Evolutionary conservation across 2,797 vertebrate genomes (phyloP).

Genomic region (Liparis tanakae): DNA sequence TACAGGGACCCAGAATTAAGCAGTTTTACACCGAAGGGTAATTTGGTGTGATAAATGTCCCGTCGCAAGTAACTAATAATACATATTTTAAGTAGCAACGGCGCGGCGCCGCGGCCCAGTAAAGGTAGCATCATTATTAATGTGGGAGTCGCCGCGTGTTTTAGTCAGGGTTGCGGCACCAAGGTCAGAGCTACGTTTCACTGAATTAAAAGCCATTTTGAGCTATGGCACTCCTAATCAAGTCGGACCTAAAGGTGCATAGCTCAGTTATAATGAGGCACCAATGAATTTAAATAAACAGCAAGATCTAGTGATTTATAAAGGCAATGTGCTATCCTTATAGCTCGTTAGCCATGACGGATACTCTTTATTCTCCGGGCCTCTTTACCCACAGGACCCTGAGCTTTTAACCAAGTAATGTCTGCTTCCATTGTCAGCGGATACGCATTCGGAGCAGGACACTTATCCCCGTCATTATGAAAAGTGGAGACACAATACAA

Average conservation of each 20-base stretch:
- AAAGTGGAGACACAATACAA: constrained; percentile 87
- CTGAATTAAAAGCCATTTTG: constrained; percentile 99
- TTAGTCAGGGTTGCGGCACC: constrained; percentile 97
- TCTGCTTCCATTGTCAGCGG: constrained; percentile 86
- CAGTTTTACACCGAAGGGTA: constrained; percentile 99
- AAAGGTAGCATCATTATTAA: constrained; percentile 99
- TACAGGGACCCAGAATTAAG: constrained; percentile 97
- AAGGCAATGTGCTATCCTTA: constrained; percentile 94
- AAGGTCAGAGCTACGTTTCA: constrained; percentile 98
- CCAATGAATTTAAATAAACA: constrained; percentile 99
- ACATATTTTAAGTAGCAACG: constrained; percentile 95
- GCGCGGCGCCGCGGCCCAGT: constrained; percentile 83
- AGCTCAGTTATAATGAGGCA: constrained; percentile 99
- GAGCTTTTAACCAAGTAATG: constrained; percentile 91
- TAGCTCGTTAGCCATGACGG: constrained; percentile 99
- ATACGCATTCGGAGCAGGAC: constrained; percentile 83
- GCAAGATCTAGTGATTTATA: constrained; percentile 98
- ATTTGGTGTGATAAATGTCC: constrained; percentile 99
- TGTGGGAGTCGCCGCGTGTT: constrained; percentile 96
- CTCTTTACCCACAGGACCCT: constrained; percentile 90
- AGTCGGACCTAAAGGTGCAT: constrained; percentile 99
- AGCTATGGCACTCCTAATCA: constrained; percentile 99
- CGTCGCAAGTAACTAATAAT: constrained; percentile 97
- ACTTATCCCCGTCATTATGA: constrained; percentile 90
- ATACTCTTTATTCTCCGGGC: constrained; percentile 93